Conservation (phyloP, 2,888 invertebrate genomes). For the Poecilobothrus nobilitatus region DNA sequence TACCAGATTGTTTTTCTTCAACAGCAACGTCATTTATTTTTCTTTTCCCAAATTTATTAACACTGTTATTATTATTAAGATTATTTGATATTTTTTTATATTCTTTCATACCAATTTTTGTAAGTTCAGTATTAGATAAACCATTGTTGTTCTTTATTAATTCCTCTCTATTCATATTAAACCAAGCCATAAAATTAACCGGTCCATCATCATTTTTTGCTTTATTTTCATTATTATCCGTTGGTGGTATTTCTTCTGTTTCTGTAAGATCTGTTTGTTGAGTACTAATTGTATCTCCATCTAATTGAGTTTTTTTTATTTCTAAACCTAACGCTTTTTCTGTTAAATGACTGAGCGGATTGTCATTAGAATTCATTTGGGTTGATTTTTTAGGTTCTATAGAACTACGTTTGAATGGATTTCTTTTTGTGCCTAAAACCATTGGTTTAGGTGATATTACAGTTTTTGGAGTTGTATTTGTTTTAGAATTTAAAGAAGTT, state of each 20-base stretch:
- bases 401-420: slow-evolving; percentile 50
- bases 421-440: slow-evolving; percentile 39
- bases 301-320: slow-evolving; percentile 14
- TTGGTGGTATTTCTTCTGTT: background rate
- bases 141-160: slow-evolving; percentile 52
- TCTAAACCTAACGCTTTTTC: slow-evolving; percentile 25
- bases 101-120: slow-evolving; percentile 46
- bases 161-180: slow-evolving; percentile 48
- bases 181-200: slow-evolving; percentile 53
- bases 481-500: slow-evolving; percentile 20
- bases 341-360: slow-evolving; percentile 37
- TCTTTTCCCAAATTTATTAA: slow-evolving; percentile 40
- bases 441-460: slow-evolving; percentile 31
- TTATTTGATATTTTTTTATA: slow-evolving; percentile 34
- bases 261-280: slow-evolving; percentile 12
- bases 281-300: background rate
- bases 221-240: slow-evolving; percentile 22
- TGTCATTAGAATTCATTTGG: slow-evolving; percentile 26
- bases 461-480: slow-evolving; percentile 17
- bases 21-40: slow-evolving; percentile 35
- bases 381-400: slow-evolving; percentile 26
- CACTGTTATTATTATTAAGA: slow-evolving; percentile 29
- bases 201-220: slow-evolving; percentile 32
- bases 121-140: slow-evolving; percentile 48
- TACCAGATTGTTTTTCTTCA: slow-evolving; percentile 24